Evolutionary conservation across 2,797 vertebrate species (phyloP).

Genomic region (Poeciliopsis turneri): DNA sequence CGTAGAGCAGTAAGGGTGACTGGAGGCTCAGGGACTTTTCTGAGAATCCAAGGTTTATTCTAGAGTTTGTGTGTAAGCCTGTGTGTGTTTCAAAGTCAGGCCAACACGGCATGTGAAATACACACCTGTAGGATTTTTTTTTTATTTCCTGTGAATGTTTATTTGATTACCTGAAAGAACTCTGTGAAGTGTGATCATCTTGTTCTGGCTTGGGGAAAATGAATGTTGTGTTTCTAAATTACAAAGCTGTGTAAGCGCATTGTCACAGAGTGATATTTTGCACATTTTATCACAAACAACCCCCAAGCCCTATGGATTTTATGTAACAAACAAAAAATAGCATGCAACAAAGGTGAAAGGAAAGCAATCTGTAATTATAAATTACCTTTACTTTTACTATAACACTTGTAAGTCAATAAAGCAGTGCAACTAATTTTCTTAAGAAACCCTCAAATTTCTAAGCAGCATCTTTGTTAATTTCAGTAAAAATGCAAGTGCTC

Average conservation of each 20-base stretch:
- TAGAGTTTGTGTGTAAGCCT: background rate
- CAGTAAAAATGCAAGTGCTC: background rate
- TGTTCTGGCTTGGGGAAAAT: background rate
- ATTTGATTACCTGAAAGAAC: background rate
- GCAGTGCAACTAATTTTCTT: background rate
- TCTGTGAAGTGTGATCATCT: background rate
- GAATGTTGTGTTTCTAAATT: background rate
- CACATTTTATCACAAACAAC: background rate
- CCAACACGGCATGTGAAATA: background rate
- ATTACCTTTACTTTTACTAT: background rate
- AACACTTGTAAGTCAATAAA: background rate
- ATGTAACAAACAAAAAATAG: background rate
- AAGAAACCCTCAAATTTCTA: background rate
- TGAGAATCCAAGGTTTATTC: conserved; percentile 2
- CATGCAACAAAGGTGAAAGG: background rate
- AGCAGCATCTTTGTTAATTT: background rate
- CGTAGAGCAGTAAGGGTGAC: background rate
- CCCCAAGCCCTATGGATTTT: background rate
- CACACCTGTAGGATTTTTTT: background rate
- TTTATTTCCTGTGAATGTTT: background rate
- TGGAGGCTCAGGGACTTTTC: background rate
- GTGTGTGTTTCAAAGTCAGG: background rate
- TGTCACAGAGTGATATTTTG: background rate
- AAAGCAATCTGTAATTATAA: background rate
- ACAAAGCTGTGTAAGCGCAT: background rate